These are phyloP conservation scores for Dendrolimus pini DNA, from an alignment of 2,888 invertebrate genomes.

Conservation along the genomic window DNA sequence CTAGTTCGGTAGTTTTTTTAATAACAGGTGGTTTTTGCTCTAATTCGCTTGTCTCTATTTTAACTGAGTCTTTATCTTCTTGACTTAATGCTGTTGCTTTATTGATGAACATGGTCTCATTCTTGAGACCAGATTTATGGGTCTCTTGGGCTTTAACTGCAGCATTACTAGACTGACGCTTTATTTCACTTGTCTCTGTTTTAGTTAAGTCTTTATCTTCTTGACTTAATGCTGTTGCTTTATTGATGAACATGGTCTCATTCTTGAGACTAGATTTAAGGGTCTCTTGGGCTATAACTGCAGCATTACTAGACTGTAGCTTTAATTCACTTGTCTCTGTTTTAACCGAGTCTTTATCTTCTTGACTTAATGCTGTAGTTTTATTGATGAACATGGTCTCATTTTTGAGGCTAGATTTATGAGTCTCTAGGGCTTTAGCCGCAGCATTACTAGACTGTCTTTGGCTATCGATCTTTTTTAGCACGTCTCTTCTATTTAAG, in stretches of 20 bases:
- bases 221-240: conserved; percentile 18
- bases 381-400: conserved; percentile 50
- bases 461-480: conserved; percentile 64
- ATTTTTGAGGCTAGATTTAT: conserved; percentile 36
- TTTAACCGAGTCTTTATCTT: conserved; percentile 23
- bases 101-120: conserved; percentile 45
- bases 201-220: conserved; percentile 23
- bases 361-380: conserved; percentile 16
- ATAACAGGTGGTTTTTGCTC: conserved; percentile 13
- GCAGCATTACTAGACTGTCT: conserved; percentile 44
- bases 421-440: conserved; percentile 41
- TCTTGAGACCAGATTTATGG: conserved; percentile 35
- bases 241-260: conserved; percentile 47
- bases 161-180: conserved; percentile 46
- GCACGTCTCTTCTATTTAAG: conserved; percentile 61
- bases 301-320: conserved; percentile 43
- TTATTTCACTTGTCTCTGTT: conserved; percentile 5
- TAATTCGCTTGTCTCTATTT: conserved; percentile 19
- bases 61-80: conserved; percentile 21
- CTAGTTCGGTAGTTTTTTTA: conserved; percentile 17
- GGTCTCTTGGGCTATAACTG: conserved; percentile 42
- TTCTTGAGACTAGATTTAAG: conserved; percentile 36
- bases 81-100: conserved; percentile 22
- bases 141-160: conserved; percentile 43
- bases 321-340: conserved; percentile 12